Conservation (phyloP, 1,140 invertebrate species). For the Thaumatotibia leucotreta region DNA sequence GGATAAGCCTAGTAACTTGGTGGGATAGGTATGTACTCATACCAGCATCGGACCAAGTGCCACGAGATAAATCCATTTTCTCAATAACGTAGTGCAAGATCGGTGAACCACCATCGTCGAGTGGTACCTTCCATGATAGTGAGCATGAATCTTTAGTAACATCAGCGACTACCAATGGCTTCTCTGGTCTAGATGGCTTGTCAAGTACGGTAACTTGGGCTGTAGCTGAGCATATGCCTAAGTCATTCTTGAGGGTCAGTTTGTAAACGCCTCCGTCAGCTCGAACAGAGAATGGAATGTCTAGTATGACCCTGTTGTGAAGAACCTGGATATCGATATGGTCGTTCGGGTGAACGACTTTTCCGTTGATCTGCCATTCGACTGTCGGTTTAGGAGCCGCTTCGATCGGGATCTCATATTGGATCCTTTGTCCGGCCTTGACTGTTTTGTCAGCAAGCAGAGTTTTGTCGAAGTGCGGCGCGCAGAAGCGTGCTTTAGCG, state of each 20-base stretch:
- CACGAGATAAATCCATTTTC: slow-evolving; percentile 96
- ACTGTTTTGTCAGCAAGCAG: slow-evolving; percentile 92
- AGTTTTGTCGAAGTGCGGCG: slow-evolving; percentile 90
- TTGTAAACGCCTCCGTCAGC: slow-evolving; percentile 91
- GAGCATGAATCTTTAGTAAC: slow-evolving; percentile 94
- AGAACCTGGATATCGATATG: slow-evolving; percentile 84
- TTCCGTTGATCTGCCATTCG: slow-evolving; percentile 94
- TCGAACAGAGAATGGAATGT: slow-evolving; percentile 90
- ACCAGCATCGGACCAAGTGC: slow-evolving; percentile 96
- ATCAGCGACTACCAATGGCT: slow-evolving; percentile 89
- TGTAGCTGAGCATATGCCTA: slow-evolving; percentile 87
- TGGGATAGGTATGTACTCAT: slow-evolving; percentile 90
- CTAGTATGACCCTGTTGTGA: slow-evolving; percentile 87
- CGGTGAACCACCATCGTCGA: slow-evolving; percentile 94
- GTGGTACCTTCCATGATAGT: slow-evolving; percentile 88
- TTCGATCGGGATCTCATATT: slow-evolving; percentile 92
- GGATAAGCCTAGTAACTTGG: slow-evolving; percentile 90
- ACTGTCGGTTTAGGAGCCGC: slow-evolving; percentile 87
- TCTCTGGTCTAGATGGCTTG: slow-evolving; percentile 91
- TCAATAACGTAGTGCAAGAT: slow-evolving; percentile 98
- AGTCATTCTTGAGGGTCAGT: slow-evolving; percentile 89
- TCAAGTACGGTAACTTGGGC: slow-evolving; percentile 94
- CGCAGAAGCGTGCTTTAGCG: slow-evolving; percentile 90
- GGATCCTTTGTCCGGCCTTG: slow-evolving; percentile 92
- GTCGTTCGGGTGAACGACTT: slow-evolving; percentile 81